A percentile compares a stretch with the other conserved stretches of the same genome.
Evolutionary conservation across 2,113 vertebrate species (phyloP).

Genomic region (Calyptomena viridis): DNA sequence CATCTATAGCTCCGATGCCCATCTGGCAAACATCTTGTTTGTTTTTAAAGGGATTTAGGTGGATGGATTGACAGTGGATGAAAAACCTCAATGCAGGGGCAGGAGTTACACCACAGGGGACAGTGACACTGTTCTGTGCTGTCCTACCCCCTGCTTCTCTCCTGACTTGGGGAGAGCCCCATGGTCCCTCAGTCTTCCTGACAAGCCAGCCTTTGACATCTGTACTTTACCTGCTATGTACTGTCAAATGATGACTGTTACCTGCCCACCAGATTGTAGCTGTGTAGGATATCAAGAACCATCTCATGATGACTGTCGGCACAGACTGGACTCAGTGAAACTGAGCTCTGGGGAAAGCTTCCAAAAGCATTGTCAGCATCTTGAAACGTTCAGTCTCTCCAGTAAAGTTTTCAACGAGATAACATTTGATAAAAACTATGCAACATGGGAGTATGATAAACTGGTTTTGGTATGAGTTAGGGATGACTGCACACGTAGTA

Average conservation of each 20-base stretch:
- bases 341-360: background rate
- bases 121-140: background rate
- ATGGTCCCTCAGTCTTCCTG: background rate
- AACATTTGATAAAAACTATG: background rate
- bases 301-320: background rate
- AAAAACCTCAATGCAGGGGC: background rate
- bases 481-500: constrained; percentile 27
- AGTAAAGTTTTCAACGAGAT: constrained; percentile 1
- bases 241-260: background rate
- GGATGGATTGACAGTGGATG: background rate
- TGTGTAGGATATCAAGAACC: background rate
- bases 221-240: background rate
- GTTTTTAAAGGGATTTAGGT: background rate
- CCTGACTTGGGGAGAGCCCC: background rate
- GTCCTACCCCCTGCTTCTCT: background rate
- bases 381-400: background rate
- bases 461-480: background rate
- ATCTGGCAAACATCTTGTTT: background rate
- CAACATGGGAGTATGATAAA: background rate
- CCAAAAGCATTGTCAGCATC: background rate
- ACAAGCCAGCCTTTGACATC: background rate
- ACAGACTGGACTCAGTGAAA: background rate
- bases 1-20: background rate
- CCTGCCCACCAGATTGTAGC: constrained; percentile 8
- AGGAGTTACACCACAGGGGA: background rate